Evolutionary conservation across 2,797 vertebrate species (phyloP).

Genomic region (Gymnothorax javanicus): DNA sequence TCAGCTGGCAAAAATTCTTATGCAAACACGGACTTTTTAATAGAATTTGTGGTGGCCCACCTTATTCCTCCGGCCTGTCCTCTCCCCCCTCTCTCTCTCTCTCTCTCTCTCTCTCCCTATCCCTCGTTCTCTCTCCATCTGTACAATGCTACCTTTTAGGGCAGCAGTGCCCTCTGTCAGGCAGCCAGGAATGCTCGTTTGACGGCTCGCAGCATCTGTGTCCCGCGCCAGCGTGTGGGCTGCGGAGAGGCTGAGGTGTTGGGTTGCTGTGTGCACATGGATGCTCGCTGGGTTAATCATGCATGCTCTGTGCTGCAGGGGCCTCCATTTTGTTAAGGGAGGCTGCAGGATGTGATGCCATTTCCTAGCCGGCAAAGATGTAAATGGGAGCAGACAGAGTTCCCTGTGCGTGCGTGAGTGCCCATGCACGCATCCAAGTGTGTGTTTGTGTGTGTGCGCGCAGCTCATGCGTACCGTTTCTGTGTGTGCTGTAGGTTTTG

Average conservation of each 20-base stretch:
- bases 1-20: neutral
- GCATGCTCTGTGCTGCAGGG: neutral
- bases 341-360: neutral
- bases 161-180: conserved; percentile 21
- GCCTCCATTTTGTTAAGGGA: conserved; percentile 1
- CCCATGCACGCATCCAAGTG: neutral
- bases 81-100: neutral
- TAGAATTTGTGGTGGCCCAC: neutral
- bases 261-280: neutral
- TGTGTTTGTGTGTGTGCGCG: neutral
- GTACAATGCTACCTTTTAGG: conserved; percentile 32
- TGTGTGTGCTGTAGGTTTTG: neutral
- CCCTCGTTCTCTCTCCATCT: neutral
- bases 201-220: conserved; percentile 19
- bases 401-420: neutral
- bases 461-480: neutral
- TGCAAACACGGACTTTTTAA: neutral
- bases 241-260: neutral
- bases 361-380: neutral
- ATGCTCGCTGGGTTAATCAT: neutral
- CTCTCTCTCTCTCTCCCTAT: neutral
- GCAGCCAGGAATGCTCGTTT: conserved; percentile 29
- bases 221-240: neutral
- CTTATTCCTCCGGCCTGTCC: neutral
- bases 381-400: neutral